phyloP scores from a whole-genome alignment of 2,113 vertebrate genomes.

The Phrynosoma platyrhinos region DNA sequence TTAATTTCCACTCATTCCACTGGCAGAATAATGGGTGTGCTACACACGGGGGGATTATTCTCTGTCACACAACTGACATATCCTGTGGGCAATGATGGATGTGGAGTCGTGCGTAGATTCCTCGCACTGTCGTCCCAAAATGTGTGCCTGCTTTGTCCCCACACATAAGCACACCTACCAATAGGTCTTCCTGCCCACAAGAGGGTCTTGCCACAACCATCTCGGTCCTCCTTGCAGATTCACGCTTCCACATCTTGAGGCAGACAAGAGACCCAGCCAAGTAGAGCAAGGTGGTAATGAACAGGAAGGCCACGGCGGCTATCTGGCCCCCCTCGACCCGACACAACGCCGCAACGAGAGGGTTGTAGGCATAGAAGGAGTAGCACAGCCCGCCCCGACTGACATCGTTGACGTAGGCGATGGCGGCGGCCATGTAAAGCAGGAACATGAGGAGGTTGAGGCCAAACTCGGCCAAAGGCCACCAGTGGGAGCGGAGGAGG shows the following conservation, averaged over 20 bases:
- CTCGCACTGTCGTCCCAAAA: too few relatives aligned
- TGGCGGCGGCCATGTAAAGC: conserved; percentile 81
- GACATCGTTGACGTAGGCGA: conserved; percentile 81
- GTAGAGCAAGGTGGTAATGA: conserved; percentile 77
- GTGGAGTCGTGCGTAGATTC: too few relatives aligned
- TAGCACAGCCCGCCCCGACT: conserved; percentile 82
- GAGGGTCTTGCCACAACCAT: conserved; percentile 38
- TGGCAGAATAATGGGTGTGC: too few relatives aligned
- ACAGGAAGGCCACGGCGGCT: conserved; percentile 80
- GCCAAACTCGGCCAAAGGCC: conserved; percentile 81
- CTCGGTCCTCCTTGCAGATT: conserved; percentile 52
- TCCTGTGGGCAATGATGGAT: too few relatives aligned
- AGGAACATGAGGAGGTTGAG: conserved; percentile 79
- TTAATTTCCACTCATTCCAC: too few relatives aligned
- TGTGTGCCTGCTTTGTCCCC: too few relatives aligned
- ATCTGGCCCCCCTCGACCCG: conserved; percentile 81
- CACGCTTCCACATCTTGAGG: conserved; percentile 78
- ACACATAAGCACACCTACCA: too few relatives aligned
- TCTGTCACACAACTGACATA: too few relatives aligned
- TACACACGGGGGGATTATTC: too few relatives aligned
- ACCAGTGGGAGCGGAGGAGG: conserved; percentile 82
- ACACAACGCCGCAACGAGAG: conserved; percentile 73
- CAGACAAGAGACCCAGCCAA: conserved; percentile 74
- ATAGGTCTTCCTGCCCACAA: not conserved
- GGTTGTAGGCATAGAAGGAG: conserved; percentile 73